A percentile compares a stretch with the other conserved stretches of the same genome.
Conservation (phyloP, 2,888 invertebrate species). For the Harpalus rubripes region DNA sequence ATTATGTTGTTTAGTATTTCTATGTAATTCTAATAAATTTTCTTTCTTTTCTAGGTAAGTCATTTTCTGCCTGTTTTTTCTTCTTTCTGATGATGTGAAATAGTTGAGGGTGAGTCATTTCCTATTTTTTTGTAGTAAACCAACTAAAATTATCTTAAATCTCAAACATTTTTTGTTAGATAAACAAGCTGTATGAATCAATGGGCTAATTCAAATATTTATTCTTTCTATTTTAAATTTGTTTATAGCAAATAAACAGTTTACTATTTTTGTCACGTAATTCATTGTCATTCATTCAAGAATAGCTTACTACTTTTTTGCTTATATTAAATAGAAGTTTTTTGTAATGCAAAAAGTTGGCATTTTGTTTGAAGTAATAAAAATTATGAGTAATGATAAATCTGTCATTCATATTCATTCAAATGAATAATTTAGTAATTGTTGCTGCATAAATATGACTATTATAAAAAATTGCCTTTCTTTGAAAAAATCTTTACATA, state of each 20-base stretch:
- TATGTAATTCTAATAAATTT: background rate
- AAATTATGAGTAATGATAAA: no score
- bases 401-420: no score
- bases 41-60: conserved; percentile 20
- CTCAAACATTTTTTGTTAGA: conserved; percentile 2
- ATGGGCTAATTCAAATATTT: conserved; percentile 29
- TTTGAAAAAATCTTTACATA: no score
- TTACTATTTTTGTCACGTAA: conserved; percentile 14
- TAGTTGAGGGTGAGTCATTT: background rate
- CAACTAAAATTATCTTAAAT: background rate
- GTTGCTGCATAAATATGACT: no score
- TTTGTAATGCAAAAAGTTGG: conserved; percentile 1
- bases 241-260: conserved; percentile 18
- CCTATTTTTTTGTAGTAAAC: background rate
- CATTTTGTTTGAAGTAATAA: background rate
- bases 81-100: background rate
- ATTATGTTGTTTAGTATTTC: no score
- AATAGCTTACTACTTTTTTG: conserved; percentile 13
- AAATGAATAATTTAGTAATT: no score
- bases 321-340: conserved; percentile 1
- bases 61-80: background rate
- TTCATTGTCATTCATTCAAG: conserved; percentile 17
- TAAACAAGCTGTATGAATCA: conserved; percentile 24
- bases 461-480: no score
- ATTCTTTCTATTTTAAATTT: conserved; percentile 47